Evolutionary conservation across 1,140 invertebrate genomes (phyloP).

Genomic region (Trichogramma pretiosum): DNA sequence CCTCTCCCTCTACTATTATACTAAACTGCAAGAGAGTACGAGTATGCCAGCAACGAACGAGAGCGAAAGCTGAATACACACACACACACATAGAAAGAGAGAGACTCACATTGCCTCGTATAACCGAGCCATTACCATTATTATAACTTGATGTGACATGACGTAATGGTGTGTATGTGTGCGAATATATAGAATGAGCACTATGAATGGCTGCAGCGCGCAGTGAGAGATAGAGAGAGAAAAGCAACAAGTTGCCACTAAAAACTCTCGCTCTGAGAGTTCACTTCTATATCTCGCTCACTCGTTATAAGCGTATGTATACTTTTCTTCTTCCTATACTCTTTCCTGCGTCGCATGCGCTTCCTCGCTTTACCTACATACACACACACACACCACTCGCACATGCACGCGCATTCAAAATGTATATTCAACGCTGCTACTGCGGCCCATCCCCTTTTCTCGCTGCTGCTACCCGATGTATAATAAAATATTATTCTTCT

Average conservation of each 20-base stretch:
- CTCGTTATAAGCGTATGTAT: too few relatives aligned
- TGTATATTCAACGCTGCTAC: too few relatives aligned
- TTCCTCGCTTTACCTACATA: background rate
- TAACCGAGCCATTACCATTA: constrained; percentile 35
- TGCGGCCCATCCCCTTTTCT: too few relatives aligned
- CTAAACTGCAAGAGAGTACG: constrained; percentile 5
- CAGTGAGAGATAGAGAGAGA: background rate
- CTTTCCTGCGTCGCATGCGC: constrained; percentile 6
- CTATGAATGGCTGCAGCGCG: constrained; percentile 37
- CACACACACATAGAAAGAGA: background rate
- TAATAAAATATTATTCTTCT: too few relatives aligned
- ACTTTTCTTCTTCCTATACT: too few relatives aligned
- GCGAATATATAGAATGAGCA: constrained; percentile 40
- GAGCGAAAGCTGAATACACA: too few relatives aligned
- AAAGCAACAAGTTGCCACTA: constrained; percentile 44
- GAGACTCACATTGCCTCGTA: background rate
- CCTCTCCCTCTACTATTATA: too few relatives aligned
- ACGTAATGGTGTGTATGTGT: constrained; percentile 44
- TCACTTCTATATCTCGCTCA: constrained; percentile 48
- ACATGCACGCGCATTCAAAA: too few relatives aligned
- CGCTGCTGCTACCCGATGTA: too few relatives aligned
- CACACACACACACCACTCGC: background rate
- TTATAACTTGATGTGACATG: constrained; percentile 44
- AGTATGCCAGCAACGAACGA: too few relatives aligned
- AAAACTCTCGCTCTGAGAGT: constrained; percentile 49